Conservation (phyloP, 2,113 vertebrate species). For the Synchiropus splendidus region DNA sequence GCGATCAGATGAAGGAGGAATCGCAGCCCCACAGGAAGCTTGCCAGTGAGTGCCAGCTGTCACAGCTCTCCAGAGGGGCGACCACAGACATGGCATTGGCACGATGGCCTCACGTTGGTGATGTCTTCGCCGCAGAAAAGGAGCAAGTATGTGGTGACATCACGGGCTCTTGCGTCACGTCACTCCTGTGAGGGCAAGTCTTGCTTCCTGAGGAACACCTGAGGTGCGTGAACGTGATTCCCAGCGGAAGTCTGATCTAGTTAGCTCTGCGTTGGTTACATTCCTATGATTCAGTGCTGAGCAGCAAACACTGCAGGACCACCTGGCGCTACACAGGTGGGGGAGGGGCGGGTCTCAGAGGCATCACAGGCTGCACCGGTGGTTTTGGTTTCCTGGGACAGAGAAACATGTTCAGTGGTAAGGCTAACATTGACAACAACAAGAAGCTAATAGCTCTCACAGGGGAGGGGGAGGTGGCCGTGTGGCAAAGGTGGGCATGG, state of each 20-base stretch:
- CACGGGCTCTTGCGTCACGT: too few species aligned
- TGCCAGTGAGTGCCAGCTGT: too few species aligned
- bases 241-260: background rate
- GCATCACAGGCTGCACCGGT: slow-evolving; percentile 52
- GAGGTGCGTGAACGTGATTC: background rate
- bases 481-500: slow-evolving; percentile 16
- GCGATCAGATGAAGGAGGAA: too few species aligned
- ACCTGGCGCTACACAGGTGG: slow-evolving; percentile 55
- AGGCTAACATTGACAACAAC: background rate
- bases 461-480: slow-evolving; percentile 52
- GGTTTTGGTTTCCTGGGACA: slow-evolving; percentile 54
- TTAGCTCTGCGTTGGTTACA: too few species aligned
- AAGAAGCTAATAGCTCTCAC: slow-evolving; percentile 1
- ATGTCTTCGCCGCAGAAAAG: too few species aligned
- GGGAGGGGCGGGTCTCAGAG: slow-evolving; percentile 66
- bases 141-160: too few species aligned
- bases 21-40: too few species aligned
- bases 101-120: too few species aligned
- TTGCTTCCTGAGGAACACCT: too few species aligned
- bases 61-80: too few species aligned
- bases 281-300: slow-evolving; percentile 12
- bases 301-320: background rate
- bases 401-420: background rate
- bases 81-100: too few species aligned
- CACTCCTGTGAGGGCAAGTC: too few species aligned